Conservation (phyloP, 2,113 vertebrate genomes). For the Eurystomus gularis region DNA sequence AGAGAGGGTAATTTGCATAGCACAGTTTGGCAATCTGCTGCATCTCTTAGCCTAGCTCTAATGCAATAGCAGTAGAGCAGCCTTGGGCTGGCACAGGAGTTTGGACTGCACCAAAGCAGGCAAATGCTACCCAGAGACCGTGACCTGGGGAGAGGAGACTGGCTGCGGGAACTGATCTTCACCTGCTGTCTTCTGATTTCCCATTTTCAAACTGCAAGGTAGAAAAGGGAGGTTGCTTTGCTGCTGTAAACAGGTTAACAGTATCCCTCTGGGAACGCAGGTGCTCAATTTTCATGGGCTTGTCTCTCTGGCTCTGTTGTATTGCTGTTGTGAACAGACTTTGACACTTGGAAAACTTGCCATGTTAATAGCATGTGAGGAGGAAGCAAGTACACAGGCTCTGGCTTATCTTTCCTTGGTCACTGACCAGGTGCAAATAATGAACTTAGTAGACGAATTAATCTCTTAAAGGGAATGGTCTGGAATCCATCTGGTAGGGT, state of each 20-base stretch:
- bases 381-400: background rate
- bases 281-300: background rate
- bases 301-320: background rate
- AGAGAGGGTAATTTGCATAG: background rate
- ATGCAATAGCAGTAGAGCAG: background rate
- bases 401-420: background rate
- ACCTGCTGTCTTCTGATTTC: background rate
- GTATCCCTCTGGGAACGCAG: background rate
- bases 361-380: background rate
- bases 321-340: background rate
- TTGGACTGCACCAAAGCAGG: rapidly evolving
- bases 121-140: background rate
- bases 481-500: slow-evolving; percentile 25
- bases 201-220: background rate
- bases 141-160: background rate
- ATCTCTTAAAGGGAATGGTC: slow-evolving; percentile 5
- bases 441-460: slow-evolving; percentile 27
- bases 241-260: background rate
- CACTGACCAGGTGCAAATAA: background rate
- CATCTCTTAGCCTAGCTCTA: background rate
- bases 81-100: background rate
- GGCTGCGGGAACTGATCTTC: background rate
- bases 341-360: background rate
- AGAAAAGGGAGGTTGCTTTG: background rate
- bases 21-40: rapidly evolving